phyloP scores from a whole-genome alignment of 2,113 vertebrate species.

The Cairina moschata region DNA sequence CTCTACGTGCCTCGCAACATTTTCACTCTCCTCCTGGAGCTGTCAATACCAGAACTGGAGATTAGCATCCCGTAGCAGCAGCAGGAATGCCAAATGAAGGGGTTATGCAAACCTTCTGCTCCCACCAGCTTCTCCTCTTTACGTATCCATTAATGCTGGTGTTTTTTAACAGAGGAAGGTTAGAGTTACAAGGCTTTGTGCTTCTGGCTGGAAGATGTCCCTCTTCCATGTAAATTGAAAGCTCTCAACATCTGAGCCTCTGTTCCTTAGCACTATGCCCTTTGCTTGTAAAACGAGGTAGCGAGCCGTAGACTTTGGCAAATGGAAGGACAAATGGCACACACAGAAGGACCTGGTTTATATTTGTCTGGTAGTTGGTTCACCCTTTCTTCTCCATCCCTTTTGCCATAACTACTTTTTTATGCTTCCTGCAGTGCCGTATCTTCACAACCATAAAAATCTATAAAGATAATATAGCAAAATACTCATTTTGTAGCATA shows the following conservation, averaged over 20 bases:
- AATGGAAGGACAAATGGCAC: neutral
- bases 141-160: neutral
- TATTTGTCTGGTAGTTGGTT: constrained; percentile 16
- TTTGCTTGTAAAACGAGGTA: neutral
- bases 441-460: neutral
- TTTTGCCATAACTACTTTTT: neutral
- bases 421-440: neutral
- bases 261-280: neutral
- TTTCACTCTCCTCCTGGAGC: neutral
- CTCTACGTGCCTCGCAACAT: neutral
- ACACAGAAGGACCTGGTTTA: neutral
- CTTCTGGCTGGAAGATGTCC: neutral
- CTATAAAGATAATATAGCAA: neutral
- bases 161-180: neutral
- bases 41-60: neutral
- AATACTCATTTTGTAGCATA: neutral
- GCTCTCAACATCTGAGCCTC: neutral
- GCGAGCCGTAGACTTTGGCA: neutral
- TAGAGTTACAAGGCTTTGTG: neutral
- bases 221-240: neutral
- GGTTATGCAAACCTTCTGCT: neutral
- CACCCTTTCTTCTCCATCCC: neutral
- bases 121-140: neutral
- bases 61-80: neutral
- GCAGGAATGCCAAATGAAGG: neutral